phyloP scores from a whole-genome alignment of 1,140 invertebrate species.

The Prorops nasuta region DNA sequence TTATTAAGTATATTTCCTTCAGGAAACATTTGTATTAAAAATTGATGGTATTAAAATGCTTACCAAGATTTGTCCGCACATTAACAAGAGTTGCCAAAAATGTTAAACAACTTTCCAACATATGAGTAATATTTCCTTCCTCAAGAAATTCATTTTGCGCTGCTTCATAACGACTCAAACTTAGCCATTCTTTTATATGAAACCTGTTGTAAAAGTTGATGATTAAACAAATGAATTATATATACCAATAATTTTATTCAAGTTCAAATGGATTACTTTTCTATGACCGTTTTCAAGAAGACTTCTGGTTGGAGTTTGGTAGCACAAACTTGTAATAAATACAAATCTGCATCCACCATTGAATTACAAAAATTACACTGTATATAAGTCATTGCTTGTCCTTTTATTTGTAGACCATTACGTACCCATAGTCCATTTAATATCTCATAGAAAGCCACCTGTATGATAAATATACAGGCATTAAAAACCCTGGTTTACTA shows the following conservation, averaged over 20 bases:
- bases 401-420: constrained; percentile 96
- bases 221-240: background rate
- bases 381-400: constrained; percentile 98
- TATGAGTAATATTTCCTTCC: constrained; percentile 78
- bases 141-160: constrained; percentile 65
- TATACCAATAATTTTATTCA: too few relatives aligned
- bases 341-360: constrained; percentile 96
- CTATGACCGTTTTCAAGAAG: constrained; percentile 83
- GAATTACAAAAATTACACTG: constrained; percentile 98
- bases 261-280: constrained; percentile 73
- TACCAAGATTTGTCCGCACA: constrained; percentile 87
- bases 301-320: constrained; percentile 81
- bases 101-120: constrained; percentile 90
- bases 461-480: constrained; percentile 42
- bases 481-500: too few relatives aligned
- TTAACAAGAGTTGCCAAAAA: constrained; percentile 88
- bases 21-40: background rate
- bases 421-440: constrained; percentile 91
- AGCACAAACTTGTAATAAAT: constrained; percentile 89
- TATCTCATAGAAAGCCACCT: constrained; percentile 95
- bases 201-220: constrained; percentile 60
- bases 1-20: constrained; percentile 1
- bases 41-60: too few relatives aligned
- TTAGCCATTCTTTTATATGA: constrained; percentile 82
- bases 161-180: constrained; percentile 67